Conservation (phyloP, 2,113 vertebrate species). For the Sturnira hondurensis region DNA sequence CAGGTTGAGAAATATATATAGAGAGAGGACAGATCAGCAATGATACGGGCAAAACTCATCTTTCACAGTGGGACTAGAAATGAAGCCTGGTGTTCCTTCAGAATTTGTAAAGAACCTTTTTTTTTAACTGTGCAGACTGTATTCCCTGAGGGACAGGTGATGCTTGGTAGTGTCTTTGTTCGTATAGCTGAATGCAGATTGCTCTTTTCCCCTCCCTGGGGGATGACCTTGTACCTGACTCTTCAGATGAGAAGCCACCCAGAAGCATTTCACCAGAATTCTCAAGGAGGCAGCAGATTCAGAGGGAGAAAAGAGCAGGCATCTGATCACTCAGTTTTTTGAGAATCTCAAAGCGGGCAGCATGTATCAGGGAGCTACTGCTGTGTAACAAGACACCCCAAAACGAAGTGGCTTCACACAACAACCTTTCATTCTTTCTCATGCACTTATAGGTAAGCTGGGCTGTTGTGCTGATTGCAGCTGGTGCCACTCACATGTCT, state of each 20-base stretch:
- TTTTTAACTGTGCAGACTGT: neutral
- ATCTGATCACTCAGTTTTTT: neutral
- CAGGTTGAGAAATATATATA: neutral
- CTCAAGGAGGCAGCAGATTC: neutral
- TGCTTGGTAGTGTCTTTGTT: neutral
- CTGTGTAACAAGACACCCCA: neutral
- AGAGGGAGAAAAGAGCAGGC: neutral
- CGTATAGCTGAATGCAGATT: neutral
- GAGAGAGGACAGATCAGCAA: neutral
- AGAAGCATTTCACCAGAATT: neutral
- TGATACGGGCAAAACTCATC: neutral
- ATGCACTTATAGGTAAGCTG: neutral
- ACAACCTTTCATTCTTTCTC: neutral
- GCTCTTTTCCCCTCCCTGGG: neutral
- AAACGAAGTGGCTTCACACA: neutral
- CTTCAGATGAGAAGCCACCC: neutral
- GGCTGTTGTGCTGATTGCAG: neutral
- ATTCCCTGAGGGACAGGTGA: neutral
- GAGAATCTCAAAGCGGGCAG: neutral
- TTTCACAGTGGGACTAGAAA: neutral
- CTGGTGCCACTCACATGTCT: neutral
- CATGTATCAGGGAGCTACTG: neutral
- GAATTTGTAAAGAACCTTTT: conserved; percentile 35
- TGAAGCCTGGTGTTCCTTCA: neutral
- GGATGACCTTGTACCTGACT: neutral